Evolutionary conservation across 2,888 invertebrate genomes (phyloP).

Genomic region (Selenia dentaria): DNA sequence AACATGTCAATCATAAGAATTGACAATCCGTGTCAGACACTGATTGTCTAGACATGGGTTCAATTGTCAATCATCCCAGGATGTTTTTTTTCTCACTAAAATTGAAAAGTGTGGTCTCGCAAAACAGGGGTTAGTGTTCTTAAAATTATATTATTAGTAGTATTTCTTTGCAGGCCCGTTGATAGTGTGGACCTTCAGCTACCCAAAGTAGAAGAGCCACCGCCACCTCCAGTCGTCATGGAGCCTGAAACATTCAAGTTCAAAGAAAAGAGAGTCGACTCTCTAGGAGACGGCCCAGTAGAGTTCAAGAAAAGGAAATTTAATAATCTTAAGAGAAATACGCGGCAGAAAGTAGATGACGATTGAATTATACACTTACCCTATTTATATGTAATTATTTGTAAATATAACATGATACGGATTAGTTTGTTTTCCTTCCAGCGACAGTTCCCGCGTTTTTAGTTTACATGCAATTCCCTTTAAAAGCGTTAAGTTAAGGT

Average conservation of each 20-base stretch:
- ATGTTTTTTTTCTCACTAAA: too few relatives aligned
- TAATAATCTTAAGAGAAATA: conserved; percentile 83
- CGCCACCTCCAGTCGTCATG: conserved; percentile 73
- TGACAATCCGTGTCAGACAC: too few relatives aligned
- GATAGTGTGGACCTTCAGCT: conserved; percentile 88
- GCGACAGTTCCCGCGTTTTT: too few relatives aligned
- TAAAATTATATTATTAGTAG: too few relatives aligned
- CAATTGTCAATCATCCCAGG: too few relatives aligned
- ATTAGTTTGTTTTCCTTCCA: too few relatives aligned
- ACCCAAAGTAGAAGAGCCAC: conserved; percentile 80
- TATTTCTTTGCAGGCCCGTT: conserved; percentile 58
- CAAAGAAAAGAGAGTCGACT: conserved; percentile 85
- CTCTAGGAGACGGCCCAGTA: conserved; percentile 78
- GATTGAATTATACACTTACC: conserved; percentile 60
- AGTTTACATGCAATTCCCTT: too few relatives aligned
- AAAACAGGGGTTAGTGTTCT: too few relatives aligned
- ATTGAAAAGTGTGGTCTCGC: too few relatives aligned
- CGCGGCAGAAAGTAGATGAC: conserved; percentile 86
- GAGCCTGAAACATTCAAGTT: conserved; percentile 80
- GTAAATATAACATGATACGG: neutral
- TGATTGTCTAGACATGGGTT: too few relatives aligned
- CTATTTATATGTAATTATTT: neutral
- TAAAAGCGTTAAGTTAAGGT: too few relatives aligned
- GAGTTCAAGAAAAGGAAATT: conserved; percentile 90
- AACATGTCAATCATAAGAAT: too few relatives aligned